A percentile compares a stretch with the other conserved stretches of the same genome.
Conservation (phyloP, 2,113 vertebrate genomes). For the Vulpes vulpes region DNA sequence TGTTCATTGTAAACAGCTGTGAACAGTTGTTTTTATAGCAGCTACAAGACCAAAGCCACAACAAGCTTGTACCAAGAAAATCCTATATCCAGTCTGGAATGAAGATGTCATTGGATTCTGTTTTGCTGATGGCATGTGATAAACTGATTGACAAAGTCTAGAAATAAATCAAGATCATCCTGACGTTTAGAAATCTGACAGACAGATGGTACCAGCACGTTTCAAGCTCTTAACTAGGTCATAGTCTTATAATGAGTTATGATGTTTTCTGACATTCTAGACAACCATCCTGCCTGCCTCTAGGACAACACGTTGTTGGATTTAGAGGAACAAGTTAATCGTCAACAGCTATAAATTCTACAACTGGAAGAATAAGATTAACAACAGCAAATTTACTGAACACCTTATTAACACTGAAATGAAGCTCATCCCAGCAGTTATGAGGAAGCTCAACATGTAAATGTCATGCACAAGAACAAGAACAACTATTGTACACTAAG, state of each 20-base stretch:
- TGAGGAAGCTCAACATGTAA: slow-evolving; percentile 4
- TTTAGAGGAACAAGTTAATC: background rate
- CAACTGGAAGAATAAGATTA: slow-evolving; percentile 31
- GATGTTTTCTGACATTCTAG: slow-evolving; percentile 43
- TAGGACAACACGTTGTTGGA: background rate
- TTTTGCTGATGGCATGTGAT: slow-evolving; percentile 34
- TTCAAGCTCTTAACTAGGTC: slow-evolving; percentile 37
- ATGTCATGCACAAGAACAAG: background rate
- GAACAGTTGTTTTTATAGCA: slow-evolving; percentile 44
- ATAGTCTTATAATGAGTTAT: background rate
- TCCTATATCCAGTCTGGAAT: background rate
- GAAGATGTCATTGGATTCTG: slow-evolving; percentile 19
- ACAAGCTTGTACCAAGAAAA: slow-evolving; percentile 49
- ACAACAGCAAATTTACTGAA: background rate
- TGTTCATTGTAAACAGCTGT: slow-evolving; percentile 24
- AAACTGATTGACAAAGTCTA: slow-evolving; percentile 53
- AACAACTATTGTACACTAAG: background rate
- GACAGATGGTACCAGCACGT: slow-evolving; percentile 24
- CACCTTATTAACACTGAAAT: background rate
- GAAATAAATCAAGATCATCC: slow-evolving; percentile 64
- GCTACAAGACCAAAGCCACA: slow-evolving; percentile 48
- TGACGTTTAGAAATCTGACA: slow-evolving; percentile 46
- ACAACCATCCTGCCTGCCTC: background rate
- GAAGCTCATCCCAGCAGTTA: slow-evolving; percentile 42
- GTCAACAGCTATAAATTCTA: slow-evolving; percentile 46